Base-by-base conservation (phyloP, 2,797 vertebrate genomes). In the Muscicapa comitata region DNA sequence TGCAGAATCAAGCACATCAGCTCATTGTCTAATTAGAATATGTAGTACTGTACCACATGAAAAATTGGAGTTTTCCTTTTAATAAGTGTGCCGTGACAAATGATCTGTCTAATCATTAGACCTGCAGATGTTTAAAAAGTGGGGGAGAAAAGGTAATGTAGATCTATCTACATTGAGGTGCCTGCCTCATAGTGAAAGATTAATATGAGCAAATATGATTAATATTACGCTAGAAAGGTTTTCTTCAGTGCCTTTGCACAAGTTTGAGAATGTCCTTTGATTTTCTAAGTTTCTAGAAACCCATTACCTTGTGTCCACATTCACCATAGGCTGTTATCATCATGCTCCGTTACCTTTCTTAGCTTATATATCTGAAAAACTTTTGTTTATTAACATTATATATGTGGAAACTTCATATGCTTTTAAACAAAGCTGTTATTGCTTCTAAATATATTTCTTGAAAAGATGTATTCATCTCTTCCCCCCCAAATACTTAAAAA, bases 251-350 rank as follows among this genome's bases (percentile, higher is more conserved):
- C 82, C 48, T 95, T 58, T 74, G 40, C 57, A 76, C 15, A 58
- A 29, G 76, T 88, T 95, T 85, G 26, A 82, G 43, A 85, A 20
- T n/a, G 40, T 18, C 11, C 5, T 71, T 86, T 68, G 37, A 42
- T 78, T 35, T 76, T 80, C 21, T 53, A 40, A 24, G 25, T 47
- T 86, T 86, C 57, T 50, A 76, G 18, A 74, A 93, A 51, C 33
- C 23, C 4, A 9, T 74, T 72, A 33, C 11, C 28, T 62, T 38
- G 2, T 40, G 55, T 68, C 35, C 35, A 29, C 0, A 0, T 61
- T 74, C 26, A 25, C 26, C 15, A 6, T 35, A 78, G 17, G 17
- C 29, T 75, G 18, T 73, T 80, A 43, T 20, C 0, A 0, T 74
- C 13, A 12, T 42, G 20, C 28, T 76, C 55, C 71, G 37, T 85